Base-by-base conservation (phyloP, 2,888 invertebrate species). In the Willowsia nigromaculata region DNA sequence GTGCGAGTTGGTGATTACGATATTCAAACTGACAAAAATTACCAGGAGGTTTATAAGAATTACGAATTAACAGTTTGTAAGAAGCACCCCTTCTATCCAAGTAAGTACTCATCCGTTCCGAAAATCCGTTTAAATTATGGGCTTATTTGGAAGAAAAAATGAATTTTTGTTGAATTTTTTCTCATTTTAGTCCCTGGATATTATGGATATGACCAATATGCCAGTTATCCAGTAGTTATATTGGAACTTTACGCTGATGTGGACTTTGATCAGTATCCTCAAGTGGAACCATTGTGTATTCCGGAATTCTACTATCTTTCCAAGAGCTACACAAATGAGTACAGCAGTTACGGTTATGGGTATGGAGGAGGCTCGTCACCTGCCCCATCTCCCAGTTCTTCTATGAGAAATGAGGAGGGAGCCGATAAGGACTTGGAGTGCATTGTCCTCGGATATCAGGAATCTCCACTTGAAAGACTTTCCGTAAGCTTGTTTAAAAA, bases 1-100 rank as follows among this genome's bases (percentile, higher is more conserved):
- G 92, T 92, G 37, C 65, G 92, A 71, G 90, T 92, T 33, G 92
- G 92, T 33, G 92, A 92, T 27, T 92, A 86, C 40, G 92, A 92
- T 84, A 76, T 92, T 15, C 91, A 88, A 27, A 90, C 90, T 0
- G 92, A 92, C 65, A 91, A 91, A 43, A 92, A 92, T 78, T 92
- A 92, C 88, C 81, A 91, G 25, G 92, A 92, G 71, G 90, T 90
- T 27, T 91, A 92, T 81, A 91, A 91, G 78, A 92, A 92, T 65
- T 91, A 91, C 56, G 92, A 92, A 87, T 50, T 91, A 25, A 84
- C 90, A 11, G 92, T 92, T 2, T 92, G 92, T 91, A 92, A 92
- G 85, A 92, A 92, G 43, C 92, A 92, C 82, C 90, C 90, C 27
- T 92, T 88, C 82, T 92, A 92, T 83, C 89, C 90, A 65, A 89